Evolutionary conservation across 92 coral and sea anemone species (phyloP).

Genomic region (Desmophyllum pertusum): DNA sequence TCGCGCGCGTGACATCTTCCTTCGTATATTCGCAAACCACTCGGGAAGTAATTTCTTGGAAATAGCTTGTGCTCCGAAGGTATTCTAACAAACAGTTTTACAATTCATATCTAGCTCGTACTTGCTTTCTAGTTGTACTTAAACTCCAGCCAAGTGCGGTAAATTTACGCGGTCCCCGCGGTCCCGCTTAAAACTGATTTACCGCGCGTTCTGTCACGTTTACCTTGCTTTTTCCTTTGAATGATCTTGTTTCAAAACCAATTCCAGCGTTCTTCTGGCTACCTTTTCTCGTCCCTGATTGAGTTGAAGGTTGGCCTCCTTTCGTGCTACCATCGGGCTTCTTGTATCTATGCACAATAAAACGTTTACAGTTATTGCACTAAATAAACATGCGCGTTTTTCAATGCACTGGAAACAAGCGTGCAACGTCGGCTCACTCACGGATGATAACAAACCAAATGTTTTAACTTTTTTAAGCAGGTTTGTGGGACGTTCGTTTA

Average conservation of each 20-base stretch:
- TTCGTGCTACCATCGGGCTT: slow-evolving; percentile 27
- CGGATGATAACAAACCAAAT: too few species aligned
- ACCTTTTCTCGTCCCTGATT: slow-evolving; percentile 28
- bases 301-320: not conserved
- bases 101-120: not conserved
- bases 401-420: not conserved
- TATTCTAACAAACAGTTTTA: not conserved
- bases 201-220: not conserved
- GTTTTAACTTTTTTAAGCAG: not conserved
- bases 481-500: not conserved
- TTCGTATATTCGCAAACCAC: not conserved
- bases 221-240: slow-evolving; percentile 85
- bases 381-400: not conserved
- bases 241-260: slow-evolving; percentile 72
- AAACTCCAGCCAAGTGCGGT: not conserved
- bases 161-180: too few species aligned
- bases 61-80: not conserved
- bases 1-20: not conserved
- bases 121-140: not conserved
- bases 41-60: too few species aligned
- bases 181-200: not conserved
- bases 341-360: slow-evolving; percentile 55
- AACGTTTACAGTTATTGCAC: not conserved
- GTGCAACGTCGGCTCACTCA: too few species aligned
- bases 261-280: slow-evolving; percentile 69